Evolutionary conservation across 2,113 vertebrate species (phyloP), one percentile per base, ranked within the genome.

Genomic region (Sula dactylatra): DNA sequence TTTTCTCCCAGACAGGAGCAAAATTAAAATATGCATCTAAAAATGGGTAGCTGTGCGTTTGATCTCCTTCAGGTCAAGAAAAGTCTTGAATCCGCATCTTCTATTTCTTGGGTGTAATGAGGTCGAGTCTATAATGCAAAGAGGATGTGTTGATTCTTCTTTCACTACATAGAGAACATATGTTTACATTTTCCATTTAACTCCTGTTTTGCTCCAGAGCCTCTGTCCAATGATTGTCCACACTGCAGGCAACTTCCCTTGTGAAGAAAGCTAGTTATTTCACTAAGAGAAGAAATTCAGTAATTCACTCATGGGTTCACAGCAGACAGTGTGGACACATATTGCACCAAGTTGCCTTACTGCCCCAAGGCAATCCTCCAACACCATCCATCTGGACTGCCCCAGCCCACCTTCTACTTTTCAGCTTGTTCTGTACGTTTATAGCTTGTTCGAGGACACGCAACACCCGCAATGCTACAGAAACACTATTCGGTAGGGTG

Each of bases 221-320:
- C 15, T 9, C 45, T 15, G 16, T 47, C 16, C n/a, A 59, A 40
- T 59, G 58, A 8, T 45, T 32, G 24, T 21, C 32, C 32, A 44
- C 14, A 25, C 22, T 65, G n/a, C 58, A 82, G 44, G 70, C n/a
- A 55, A 44, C 13, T 66, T 49, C 16, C 34, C 34, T 62, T 72
- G 47, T 42, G 69, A 70, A 32, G 16, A 25, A 65, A 47, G 12
- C 7, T n/a, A 21, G 13, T 59, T 55, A 24, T 72, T 90, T 42
- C 42, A 52, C 59, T 40, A 19, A 5, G 13, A 49, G 56, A 65
- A 81, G 56, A 67, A 52, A 36, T 50, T 20, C 19, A 54, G 16
- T 9, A 40, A 6, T 10, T 67, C 32, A 13, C 17, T 67, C 36
- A 32, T 0, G 13, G 7, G 6, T 18, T 45, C 1, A 1, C 16